These are phyloP conservation scores for Thaumetopoea pityocampa DNA, from an alignment of 1,140 invertebrate genomes.

Conservation along the genomic window DNA sequence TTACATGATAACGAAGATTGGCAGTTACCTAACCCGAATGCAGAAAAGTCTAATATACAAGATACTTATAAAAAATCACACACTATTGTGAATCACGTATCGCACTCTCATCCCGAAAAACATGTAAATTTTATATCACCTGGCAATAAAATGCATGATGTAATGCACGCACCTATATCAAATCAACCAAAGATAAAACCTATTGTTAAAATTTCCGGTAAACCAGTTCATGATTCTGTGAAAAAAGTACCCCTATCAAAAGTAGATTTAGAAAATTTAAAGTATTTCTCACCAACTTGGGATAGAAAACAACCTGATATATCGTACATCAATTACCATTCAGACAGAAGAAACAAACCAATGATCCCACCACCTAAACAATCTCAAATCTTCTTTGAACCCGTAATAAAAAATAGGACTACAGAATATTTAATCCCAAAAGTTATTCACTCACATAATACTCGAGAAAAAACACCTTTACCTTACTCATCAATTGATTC, in stretches of 20 bases:
- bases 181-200: conserved; percentile 10
- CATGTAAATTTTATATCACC: conserved; percentile 30
- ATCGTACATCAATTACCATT: background rate
- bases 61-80: conserved; percentile 8
- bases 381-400: conserved; percentile 22
- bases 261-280: conserved; percentile 35
- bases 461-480: conserved; percentile 7
- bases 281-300: conserved; percentile 38
- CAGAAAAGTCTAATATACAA: background rate
- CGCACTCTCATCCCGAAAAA: conserved; percentile 10
- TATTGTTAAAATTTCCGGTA: background rate
- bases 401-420: conserved; percentile 9
- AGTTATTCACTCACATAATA: background rate
- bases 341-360: background rate
- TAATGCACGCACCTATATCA: conserved; percentile 10
- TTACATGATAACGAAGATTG: conserved; percentile 23
- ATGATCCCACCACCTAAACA: background rate
- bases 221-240: conserved; percentile 24
- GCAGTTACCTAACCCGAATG: conserved; percentile 6
- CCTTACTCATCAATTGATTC: no score
- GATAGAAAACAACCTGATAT: conserved; percentile 14
- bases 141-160: conserved; percentile 33
- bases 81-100: background rate
- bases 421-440: conserved; percentile 5
- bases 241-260: conserved; percentile 41